phyloP scores from a whole-genome alignment of 2,113 vertebrate genomes.

The Mesocricetus auratus region DNA sequence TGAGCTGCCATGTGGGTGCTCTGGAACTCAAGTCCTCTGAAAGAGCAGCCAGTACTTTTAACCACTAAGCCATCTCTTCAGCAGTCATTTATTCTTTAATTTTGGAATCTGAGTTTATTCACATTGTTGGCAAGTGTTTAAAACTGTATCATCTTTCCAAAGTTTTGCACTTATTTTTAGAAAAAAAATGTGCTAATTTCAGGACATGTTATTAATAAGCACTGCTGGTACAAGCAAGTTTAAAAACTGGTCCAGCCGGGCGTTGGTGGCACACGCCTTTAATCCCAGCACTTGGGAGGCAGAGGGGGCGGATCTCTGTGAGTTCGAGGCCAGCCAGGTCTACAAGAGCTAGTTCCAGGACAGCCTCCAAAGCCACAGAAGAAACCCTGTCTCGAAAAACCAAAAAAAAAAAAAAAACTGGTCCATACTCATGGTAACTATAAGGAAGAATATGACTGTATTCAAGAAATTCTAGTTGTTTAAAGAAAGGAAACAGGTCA shows the following conservation, averaged over 20 bases:
- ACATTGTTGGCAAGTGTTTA: not conserved
- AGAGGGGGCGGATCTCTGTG: too few relatives aligned
- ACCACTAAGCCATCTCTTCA: not conserved
- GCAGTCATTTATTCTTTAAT: not conserved
- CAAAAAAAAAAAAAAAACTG: too few relatives aligned
- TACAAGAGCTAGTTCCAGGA: too few relatives aligned
- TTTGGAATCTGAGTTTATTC: slow-evolving; percentile 3
- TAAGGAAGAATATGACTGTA: not conserved
- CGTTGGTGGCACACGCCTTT: too few relatives aligned
- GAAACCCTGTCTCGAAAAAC: too few relatives aligned
- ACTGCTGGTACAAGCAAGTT: not conserved
- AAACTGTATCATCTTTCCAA: slow-evolving; percentile 14
- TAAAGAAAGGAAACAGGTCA: too few relatives aligned
- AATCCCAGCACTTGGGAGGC: too few relatives aligned
- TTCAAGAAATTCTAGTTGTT: not conserved
- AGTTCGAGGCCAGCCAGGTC: too few relatives aligned
- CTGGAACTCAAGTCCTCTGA: not conserved
- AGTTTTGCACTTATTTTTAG: slow-evolving; percentile 25
- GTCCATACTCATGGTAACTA: not conserved
- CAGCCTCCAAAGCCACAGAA: too few relatives aligned
- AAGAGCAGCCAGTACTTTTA: not conserved
- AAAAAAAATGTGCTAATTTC: not conserved
- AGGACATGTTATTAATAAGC: not conserved
- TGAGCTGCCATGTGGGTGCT: not conserved
- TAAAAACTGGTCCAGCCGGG: too few relatives aligned